Evolutionary conservation across 2,888 invertebrate genomes (phyloP), one percentile per base, ranked within the genome.

Genomic region (Stramonita haemastoma): DNA sequence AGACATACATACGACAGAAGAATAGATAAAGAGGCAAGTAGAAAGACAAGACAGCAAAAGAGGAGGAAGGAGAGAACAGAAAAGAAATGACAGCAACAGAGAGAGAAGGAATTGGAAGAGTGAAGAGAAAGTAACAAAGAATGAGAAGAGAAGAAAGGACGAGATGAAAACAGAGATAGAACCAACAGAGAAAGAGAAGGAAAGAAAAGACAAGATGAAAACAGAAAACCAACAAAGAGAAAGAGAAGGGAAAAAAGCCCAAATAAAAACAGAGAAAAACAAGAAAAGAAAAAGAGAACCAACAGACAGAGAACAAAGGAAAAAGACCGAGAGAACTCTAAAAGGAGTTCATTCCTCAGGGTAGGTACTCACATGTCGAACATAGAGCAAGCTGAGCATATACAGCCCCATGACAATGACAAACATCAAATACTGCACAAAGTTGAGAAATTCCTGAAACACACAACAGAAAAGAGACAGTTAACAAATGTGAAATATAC

Each of bases 341-440:
- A 13, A 66, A 13, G 1, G 66, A 22, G 66, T 66, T n/a, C 13
- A 11, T n/a, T 26, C 0, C 26, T 79, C 32, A 13, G 29, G 77
- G 29, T 56, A 0, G n/a, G 29, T 90, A 93, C 94, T 92, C 91
- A 94, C 94, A 90, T 93, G 91, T 81, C 89, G 87, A 22, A 93
- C 87, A 87, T 94, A 93, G 15, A 93, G 89, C 70, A 90, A 86
- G 88, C 92, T 93, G 56, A 93, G 86, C 29, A 92, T 46, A 32
- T 91, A 91, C 0, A 93, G 87, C 1, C 91, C 83, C 11, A 93
- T 87, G 22, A 94, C 89, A 13, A 93, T 81, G 2, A 91, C 91
- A 87, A 93, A 92, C 17, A 94, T 93, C 15, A 93, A 84, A 66
- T 94, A 94, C 90, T 94, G 94, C 32, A 93, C 88, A 73, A 93